A percentile compares a stretch with the other conserved stretches of the same genome.
Evolutionary conservation across 2,113 vertebrate species (phyloP).

Genomic region (Rhodinocichla rosea): DNA sequence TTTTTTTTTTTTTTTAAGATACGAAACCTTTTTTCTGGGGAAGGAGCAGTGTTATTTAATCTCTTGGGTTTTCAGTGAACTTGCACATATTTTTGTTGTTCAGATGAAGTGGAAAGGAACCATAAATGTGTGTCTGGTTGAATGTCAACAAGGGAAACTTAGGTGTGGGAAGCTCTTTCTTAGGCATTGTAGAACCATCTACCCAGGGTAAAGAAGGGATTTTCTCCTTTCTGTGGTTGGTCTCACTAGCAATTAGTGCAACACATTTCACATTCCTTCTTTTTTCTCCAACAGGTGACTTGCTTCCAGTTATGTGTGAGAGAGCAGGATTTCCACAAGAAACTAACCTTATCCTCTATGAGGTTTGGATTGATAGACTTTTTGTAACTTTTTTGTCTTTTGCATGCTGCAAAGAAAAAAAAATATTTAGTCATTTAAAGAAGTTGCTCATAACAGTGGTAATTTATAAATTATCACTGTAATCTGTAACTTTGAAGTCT

Average conservation of each 20-base stretch:
- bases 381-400: not conserved
- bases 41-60: not conserved
- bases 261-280: not conserved
- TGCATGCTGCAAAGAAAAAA: not conserved
- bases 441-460: not conserved
- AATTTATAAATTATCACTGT: not conserved
- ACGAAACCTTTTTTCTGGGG: not conserved
- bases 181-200: not conserved
- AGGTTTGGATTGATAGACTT: slow-evolving; percentile 72
- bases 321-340: slow-evolving; percentile 99
- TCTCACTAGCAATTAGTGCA: not conserved
- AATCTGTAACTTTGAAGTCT: not conserved
- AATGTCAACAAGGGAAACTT: not conserved
- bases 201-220: not conserved
- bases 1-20: not conserved
- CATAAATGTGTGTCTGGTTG: not conserved
- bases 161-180: not conserved
- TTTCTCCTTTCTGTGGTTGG: not conserved
- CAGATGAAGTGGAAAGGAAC: not conserved
- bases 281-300: slow-evolving; percentile 83
- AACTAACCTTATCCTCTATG: slow-evolving; percentile 99
- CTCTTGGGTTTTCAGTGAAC: not conserved
- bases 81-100: not conserved
- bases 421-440: not conserved
- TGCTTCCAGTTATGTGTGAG: slow-evolving; percentile 99